Conservation (phyloP, 2,113 vertebrate species). For the Xenopus laevis region DNA sequence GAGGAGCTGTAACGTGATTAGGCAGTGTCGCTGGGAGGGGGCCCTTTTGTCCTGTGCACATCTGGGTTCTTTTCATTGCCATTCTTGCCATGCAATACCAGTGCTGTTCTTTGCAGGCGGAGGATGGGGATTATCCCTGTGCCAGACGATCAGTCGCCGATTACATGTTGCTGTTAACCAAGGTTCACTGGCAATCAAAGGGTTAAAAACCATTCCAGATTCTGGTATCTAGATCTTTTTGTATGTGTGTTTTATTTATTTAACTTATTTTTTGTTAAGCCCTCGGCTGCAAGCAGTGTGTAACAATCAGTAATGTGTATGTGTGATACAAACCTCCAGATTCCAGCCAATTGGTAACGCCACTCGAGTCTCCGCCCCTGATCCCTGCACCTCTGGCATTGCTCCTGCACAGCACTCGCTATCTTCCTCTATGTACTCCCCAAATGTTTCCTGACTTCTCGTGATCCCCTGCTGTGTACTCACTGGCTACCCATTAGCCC, state of each 20-base stretch:
- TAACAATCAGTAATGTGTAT: neutral
- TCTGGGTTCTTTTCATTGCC: neutral
- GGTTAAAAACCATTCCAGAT: neutral
- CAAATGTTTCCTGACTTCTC: too few relatives aligned
- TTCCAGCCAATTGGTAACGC: neutral
- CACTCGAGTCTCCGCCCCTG: too few relatives aligned
- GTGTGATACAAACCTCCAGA: neutral
- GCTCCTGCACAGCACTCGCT: too few relatives aligned
- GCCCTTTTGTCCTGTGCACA: constrained; percentile 6
- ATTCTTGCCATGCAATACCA: constrained; percentile 36
- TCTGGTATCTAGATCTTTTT: constrained; percentile 27
- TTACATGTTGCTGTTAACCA: neutral
- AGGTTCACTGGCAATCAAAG: neutral
- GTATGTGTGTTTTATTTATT: constrained; percentile 41
- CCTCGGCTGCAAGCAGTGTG: neutral
- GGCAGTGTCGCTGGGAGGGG: constrained; percentile 27
- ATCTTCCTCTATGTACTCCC: too few relatives aligned
- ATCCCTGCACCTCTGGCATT: too few relatives aligned
- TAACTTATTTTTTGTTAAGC: constrained; percentile 35
- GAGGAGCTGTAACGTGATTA: constrained; percentile 25
- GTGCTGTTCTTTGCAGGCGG: neutral
- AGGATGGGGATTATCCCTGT: too few relatives aligned
- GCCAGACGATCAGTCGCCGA: too few relatives aligned
- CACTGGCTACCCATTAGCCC: too few relatives aligned
- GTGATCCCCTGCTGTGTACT: too few relatives aligned